A percentile compares a stretch with the other conserved stretches of the same genome.
Conservation (phyloP, 2,113 vertebrate genomes). For the Tupaia tana region DNA sequence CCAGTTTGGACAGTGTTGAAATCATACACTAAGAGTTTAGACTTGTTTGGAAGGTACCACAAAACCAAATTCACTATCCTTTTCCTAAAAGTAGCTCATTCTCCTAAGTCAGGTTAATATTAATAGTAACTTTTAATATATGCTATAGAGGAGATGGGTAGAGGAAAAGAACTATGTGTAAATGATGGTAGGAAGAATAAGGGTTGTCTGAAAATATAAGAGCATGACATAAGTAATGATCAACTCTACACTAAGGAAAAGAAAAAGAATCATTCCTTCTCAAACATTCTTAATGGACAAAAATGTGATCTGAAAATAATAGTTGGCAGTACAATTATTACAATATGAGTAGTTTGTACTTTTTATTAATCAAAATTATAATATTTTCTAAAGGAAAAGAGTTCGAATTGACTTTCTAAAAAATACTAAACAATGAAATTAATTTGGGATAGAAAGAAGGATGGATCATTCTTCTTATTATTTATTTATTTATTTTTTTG, state of each 20-base stretch:
- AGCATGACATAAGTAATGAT: neutral
- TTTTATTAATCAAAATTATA: neutral
- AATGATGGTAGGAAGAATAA: neutral
- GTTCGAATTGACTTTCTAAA: neutral
- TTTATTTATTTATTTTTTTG: too few species aligned
- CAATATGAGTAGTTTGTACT: neutral
- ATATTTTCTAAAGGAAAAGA: neutral
- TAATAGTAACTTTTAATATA: neutral
- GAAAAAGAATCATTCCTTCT: neutral
- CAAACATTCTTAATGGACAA: neutral
- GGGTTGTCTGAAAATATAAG: neutral
- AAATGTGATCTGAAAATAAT: neutral
- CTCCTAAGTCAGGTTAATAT: neutral
- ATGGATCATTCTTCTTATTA: too few species aligned
- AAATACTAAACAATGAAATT: neutral
- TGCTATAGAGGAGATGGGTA: rapidly evolving
- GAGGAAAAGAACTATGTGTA: neutral
- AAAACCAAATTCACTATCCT: neutral
- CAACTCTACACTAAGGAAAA: neutral
- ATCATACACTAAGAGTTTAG: neutral
- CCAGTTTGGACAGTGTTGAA: neutral
- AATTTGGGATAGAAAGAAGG: neutral
- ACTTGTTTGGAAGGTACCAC: neutral
- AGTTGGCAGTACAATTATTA: neutral
- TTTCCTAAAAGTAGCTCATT: neutral